These are phyloP conservation scores for Brachyopa scutellaris DNA, from an alignment of 2,888 invertebrate species.

Conservation along the genomic window DNA sequence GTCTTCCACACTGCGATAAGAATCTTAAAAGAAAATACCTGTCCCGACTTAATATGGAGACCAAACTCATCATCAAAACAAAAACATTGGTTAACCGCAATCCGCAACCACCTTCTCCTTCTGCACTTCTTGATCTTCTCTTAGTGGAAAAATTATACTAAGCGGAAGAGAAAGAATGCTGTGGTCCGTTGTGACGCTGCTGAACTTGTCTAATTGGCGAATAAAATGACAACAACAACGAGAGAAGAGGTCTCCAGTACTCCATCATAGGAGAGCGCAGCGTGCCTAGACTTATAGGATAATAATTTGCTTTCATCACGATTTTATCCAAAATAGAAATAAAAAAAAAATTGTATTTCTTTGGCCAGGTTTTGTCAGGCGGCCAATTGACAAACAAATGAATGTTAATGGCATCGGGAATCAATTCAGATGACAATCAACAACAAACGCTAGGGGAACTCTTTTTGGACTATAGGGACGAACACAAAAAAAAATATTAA, in stretches of 20 bases:
- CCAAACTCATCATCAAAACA: constrained; percentile 45
- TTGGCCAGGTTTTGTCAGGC: constrained; percentile 41
- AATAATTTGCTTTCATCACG: constrained; percentile 71
- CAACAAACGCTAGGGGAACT: background rate
- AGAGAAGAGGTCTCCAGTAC: constrained; percentile 14
- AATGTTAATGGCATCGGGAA: constrained; percentile 65
- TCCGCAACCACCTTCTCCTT: background rate
- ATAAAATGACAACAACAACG: constrained; percentile 55
- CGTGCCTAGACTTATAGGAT: constrained; percentile 26
- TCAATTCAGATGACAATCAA: constrained; percentile 62
- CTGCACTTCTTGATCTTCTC: constrained; percentile 13
- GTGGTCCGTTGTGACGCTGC: constrained; percentile 32
- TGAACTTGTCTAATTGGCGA: constrained; percentile 62
- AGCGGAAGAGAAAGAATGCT: constrained; percentile 58
- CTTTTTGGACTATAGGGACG: background rate
- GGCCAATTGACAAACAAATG: constrained; percentile 68
- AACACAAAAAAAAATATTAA: constrained; percentile 45
- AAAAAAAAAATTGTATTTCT: background rate
- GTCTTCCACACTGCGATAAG: constrained; percentile 36
- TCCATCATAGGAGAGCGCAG: constrained; percentile 24
- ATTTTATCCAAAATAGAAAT: constrained; percentile 51
- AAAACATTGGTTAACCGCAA: constrained; percentile 17
- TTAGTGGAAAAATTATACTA: constrained; percentile 30
- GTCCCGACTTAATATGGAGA: constrained; percentile 54
- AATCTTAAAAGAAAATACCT: constrained; percentile 61